phyloP scores from a whole-genome alignment of 2,113 vertebrate species.

The Rhinoderma darwinii region DNA sequence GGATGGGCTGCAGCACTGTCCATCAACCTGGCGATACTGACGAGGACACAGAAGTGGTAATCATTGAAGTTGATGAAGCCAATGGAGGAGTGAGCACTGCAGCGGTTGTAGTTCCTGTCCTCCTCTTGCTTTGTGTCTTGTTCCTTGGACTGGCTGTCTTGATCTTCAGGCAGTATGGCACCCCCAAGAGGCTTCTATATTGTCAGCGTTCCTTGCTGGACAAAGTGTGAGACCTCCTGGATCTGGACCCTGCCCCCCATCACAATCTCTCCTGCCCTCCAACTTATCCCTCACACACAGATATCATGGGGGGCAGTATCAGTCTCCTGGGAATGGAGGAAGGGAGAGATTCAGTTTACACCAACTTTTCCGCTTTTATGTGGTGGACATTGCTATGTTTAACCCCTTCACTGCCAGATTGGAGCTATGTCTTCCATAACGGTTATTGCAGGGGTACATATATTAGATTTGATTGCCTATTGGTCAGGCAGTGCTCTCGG shows the following conservation, averaged over 20 bases:
- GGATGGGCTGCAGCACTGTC: conserved; percentile 83
- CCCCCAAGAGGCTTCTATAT: conserved; percentile 86
- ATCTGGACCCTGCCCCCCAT: conserved; percentile 63
- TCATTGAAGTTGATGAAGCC: conserved; percentile 79
- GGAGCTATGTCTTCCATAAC: conserved; percentile 38
- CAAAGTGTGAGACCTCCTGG: conserved; percentile 82
- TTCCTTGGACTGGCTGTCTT: conserved; percentile 79
- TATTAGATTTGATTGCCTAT: conserved; percentile 12
- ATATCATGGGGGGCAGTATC: conserved; percentile 49
- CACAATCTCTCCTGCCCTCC: conserved; percentile 31
- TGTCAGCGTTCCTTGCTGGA: conserved; percentile 92
- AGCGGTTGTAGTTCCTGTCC: conserved; percentile 80
- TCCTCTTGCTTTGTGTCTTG: conserved; percentile 82
- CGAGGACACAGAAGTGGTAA: conserved; percentile 80
- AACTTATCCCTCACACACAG: conserved; percentile 59
- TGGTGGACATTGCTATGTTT: conserved; percentile 41
- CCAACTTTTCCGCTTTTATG: conserved; percentile 47
- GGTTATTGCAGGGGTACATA: conserved; percentile 41
- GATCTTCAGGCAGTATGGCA: conserved; percentile 86
- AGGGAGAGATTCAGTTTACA: conserved; percentile 28
- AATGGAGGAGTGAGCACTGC: conserved; percentile 67
- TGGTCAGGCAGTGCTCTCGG: conserved; percentile 9
- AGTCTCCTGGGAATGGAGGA: conserved; percentile 41
- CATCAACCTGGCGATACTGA: conserved; percentile 70
- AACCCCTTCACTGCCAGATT: conserved; percentile 55